Conservation (phyloP, 2,113 vertebrate genomes). For the Barnardius zonarius region DNA sequence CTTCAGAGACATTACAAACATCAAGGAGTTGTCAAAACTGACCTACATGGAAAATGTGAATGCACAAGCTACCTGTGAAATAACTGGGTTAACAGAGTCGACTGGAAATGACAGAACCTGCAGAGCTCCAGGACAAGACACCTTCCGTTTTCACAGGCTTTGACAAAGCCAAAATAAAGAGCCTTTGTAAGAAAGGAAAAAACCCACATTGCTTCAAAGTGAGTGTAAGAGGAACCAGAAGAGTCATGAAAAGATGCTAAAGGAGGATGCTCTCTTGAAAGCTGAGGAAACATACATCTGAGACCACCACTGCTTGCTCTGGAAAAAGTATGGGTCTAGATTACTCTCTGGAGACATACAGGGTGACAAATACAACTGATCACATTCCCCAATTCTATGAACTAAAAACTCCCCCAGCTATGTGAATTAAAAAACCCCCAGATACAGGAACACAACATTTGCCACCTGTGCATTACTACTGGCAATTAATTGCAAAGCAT, state of each 20-base stretch:
- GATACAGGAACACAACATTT: background rate
- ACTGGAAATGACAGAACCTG: background rate
- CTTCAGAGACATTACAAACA: background rate
- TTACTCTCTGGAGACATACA: background rate
- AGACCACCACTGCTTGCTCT: background rate
- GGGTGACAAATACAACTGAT: background rate
- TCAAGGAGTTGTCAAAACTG: background rate
- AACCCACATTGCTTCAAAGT: background rate
- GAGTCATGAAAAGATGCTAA: background rate
- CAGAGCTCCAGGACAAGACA: background rate
- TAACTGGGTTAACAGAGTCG: conserved; percentile 7
- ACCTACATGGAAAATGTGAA: background rate
- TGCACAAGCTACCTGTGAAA: background rate
- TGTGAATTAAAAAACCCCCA: background rate
- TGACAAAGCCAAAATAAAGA: background rate
- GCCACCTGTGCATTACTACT: background rate
- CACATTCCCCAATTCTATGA: background rate
- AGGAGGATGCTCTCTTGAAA: background rate
- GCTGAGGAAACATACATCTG: background rate
- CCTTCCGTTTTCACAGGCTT: background rate
- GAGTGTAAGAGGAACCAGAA: background rate
- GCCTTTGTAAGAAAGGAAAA: background rate
- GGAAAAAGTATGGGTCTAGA: background rate
- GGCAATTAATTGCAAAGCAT: background rate
- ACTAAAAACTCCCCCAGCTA: background rate